Base-by-base conservation (phyloP, 2,888 invertebrate genomes). In the Temnothorax unifasciatus region DNA sequence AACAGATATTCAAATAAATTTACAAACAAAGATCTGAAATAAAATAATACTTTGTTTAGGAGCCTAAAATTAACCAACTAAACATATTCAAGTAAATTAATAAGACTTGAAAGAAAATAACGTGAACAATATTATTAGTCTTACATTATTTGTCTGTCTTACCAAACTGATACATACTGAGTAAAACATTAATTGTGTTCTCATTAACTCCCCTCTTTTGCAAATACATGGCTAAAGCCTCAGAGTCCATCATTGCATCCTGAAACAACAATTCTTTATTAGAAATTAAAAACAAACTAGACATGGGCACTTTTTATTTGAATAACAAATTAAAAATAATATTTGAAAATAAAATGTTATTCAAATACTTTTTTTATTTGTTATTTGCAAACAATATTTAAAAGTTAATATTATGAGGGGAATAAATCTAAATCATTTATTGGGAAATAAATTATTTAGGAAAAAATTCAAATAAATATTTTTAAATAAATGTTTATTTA, bases 371-470 rank as follows among this genome's bases (percentile, higher is more conserved):
- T 34, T 59, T 38, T 63, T 38, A n/a, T 63, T 29, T 61, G 34
- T 34, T 34, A 34, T 63, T 63, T 63, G 61, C 34, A 63, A 63
- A 38, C 18, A 38, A 63, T 63, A 63, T n/a, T 63, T 34, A 34
- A 63, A 38, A 63, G 9, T 63, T 63, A n/a, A 29, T 63, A 9
- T 63, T 1, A 63, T 63, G 38, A 63, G n/a, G 5, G 3, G 3
- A 63, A 63, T 8, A 63, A 61, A 61, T 61, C 11, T 9, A 61
- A 61, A 61, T 61, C 34, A 61, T 61, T 61, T 34, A 61, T 61
- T 38, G 0, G 6, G 34, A 34, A 61, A 34, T 61, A 6, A 34
- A 61, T 8, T 61, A 25, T 57, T 52, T 52, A n/a, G 50, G 50
- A 52, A 52, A 52, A 52, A 52, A n/a, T 52, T 52, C 2, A n/a